Evolutionary conservation across 2,797 vertebrate species (phyloP), one percentile per base, ranked within the genome.

Genomic region (Malurus leucopterus): DNA sequence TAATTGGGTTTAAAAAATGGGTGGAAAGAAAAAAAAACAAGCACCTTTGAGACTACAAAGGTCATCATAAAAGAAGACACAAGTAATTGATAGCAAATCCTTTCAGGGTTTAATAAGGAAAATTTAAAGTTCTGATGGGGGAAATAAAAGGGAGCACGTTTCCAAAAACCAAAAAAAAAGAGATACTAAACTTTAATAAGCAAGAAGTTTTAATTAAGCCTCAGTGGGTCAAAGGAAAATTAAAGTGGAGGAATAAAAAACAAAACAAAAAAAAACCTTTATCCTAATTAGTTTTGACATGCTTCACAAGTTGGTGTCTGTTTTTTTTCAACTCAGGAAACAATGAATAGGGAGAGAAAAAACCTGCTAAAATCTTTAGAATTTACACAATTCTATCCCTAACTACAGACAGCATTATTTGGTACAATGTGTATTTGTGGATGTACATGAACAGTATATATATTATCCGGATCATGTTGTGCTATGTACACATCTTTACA

Each of bases 401-500:
- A 98, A 96, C 97, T 97, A 97, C 97, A 98, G 97, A 97, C 98
- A 98, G 98, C 97, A 94, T 98, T 98, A 98, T 99, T 99, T 99
- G 98, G 98, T 99, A 98, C 98, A 98, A 98, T 97, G 97, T 98
- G 97, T 98, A 97, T 97, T 96, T 97, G 98, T 98, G 98, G 98
- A 98, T 98, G 98, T 98, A 98, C 97, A 98, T 97, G 98, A 98
- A 98, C 97, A 97, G 98, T 97, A 97, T 98, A 99, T 99, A 99
- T 99, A 99, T 99, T 99, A 99, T 99, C 98, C 98, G 93, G 98
- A 98, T 99, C 98, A 98, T 96, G 99, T 99, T 99, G 99, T 99
- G 98, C 98, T 99, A 99, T 99, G 97, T 99, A 99, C 99, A 99
- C 96, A 97, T 99, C 99, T 99, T 99, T 99, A 99, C 99, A 99